Evolutionary conservation across 2,888 invertebrate genomes (phyloP).

Genomic region (Xestia rhomboidea): DNA sequence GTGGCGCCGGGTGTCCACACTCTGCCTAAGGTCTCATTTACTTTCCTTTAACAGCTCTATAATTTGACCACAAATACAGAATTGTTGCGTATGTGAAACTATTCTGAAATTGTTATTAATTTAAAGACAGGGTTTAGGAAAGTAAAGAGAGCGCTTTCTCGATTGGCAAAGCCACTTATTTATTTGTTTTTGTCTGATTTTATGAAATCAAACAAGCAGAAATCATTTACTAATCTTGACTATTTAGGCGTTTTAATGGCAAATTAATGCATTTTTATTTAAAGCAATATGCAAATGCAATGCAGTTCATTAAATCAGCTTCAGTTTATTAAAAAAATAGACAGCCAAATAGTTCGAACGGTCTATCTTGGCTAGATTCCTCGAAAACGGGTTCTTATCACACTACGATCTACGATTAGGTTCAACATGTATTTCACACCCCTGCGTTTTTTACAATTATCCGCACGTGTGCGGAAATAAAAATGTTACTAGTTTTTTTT

Average conservation of each 20-base stretch:
- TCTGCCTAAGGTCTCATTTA: constrained; percentile 58
- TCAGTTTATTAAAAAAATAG: background rate
- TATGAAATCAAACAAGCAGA: background rate
- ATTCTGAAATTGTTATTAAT: constrained; percentile 39
- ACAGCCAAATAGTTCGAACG: background rate
- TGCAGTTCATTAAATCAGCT: background rate
- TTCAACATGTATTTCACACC: too few relatives aligned
- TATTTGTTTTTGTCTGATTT: background rate
- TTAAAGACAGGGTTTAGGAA: constrained; percentile 23
- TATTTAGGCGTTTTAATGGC: background rate
- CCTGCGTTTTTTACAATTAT: too few relatives aligned
- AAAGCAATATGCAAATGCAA: constrained; percentile 11
- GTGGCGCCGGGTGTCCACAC: constrained; percentile 39
- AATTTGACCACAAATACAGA: constrained; percentile 51
- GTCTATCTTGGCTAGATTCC: background rate
- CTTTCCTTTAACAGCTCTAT: constrained; percentile 60
- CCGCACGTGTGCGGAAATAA: too few relatives aligned
- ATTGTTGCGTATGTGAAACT: constrained; percentile 37
- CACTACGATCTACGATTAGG: too few relatives aligned
- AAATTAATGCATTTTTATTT: constrained; percentile 25
- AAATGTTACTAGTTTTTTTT: too few relatives aligned
- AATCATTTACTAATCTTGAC: background rate
- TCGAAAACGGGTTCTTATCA: too few relatives aligned
- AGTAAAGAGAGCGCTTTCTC: constrained; percentile 7
- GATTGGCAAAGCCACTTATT: background rate